phyloP scores from a whole-genome alignment of 2,888 invertebrate genomes.

The Folsomia candida region DNA sequence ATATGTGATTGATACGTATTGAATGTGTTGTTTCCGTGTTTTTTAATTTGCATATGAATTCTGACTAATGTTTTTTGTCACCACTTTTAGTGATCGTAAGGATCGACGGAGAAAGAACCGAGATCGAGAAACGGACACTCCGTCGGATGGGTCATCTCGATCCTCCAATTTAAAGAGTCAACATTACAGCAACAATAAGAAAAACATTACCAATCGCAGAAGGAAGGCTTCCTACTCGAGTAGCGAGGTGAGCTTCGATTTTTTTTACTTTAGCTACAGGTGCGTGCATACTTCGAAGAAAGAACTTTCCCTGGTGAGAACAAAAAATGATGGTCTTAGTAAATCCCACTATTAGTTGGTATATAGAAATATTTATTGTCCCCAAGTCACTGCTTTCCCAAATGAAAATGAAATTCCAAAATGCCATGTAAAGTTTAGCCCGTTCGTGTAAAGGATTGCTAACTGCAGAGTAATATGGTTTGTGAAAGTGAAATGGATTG shows the following conservation, averaged over 20 bases:
- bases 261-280: slow-evolving; percentile 1
- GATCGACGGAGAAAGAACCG: slow-evolving; percentile 49
- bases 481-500: not conserved
- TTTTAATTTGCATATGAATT: slow-evolving; percentile 1
- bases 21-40: slow-evolving; percentile 2
- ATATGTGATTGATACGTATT: not conserved
- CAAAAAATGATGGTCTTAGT: too few species aligned
- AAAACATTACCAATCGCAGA: slow-evolving; percentile 41
- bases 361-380: too few species aligned
- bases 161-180: slow-evolving; percentile 37
- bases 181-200: slow-evolving; percentile 42
- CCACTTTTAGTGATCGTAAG: slow-evolving; percentile 46
- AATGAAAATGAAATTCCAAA: not conserved
- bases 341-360: too few species aligned
- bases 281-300: too few species aligned
- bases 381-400: not conserved
- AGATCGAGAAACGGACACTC: slow-evolving; percentile 46
- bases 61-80: slow-evolving; percentile 5
- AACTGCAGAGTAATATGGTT: not conserved
- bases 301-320: not conserved
- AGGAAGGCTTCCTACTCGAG: slow-evolving; percentile 44
- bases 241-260: slow-evolving; percentile 48
- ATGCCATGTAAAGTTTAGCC: too few species aligned
- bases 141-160: slow-evolving; percentile 42
- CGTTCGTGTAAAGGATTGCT: not conserved